A percentile compares a stretch with the other conserved stretches of the same genome.
Evolutionary conservation across 2,113 vertebrate genomes (phyloP).

Genomic region (Alectura lathami): DNA sequence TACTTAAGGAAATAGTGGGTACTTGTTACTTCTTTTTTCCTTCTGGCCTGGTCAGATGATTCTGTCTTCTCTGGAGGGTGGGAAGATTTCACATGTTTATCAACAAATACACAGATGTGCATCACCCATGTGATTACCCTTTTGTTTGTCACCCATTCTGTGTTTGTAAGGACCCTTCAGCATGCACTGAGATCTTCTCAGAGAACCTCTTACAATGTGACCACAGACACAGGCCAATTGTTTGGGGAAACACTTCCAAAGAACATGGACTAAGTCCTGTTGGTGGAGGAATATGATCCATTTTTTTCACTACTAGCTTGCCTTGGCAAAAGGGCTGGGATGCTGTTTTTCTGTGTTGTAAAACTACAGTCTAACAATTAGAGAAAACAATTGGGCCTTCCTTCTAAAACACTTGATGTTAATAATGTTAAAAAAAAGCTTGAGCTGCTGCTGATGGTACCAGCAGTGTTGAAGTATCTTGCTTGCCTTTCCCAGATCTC

Average conservation of each 20-base stretch:
- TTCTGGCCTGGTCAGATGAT: not conserved
- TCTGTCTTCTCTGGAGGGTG: not conserved
- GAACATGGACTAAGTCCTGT: not conserved
- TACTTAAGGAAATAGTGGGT: not conserved
- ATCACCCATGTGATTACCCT: not conserved
- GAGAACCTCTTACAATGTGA: not conserved
- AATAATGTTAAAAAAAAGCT: not conserved
- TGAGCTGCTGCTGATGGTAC: not conserved
- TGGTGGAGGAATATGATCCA: not conserved
- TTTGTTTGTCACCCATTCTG: not conserved
- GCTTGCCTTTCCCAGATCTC: not conserved
- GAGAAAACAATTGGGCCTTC: not conserved
- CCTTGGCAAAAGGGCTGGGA: not conserved
- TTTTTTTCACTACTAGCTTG: not conserved
- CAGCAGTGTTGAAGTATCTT: not conserved
- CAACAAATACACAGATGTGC: not conserved
- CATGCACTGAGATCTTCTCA: not conserved
- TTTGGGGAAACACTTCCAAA: not conserved
- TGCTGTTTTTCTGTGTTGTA: not conserved
- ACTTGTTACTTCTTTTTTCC: not conserved
- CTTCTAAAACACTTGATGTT: not conserved
- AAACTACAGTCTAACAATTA: not conserved
- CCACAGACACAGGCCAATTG: accelerated
- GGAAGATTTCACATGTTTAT: not conserved
- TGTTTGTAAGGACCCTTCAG: not conserved